These are phyloP conservation scores for Rhipidura dahli DNA, from an alignment of 2,113 vertebrate species.

Conservation along the genomic window DNA sequence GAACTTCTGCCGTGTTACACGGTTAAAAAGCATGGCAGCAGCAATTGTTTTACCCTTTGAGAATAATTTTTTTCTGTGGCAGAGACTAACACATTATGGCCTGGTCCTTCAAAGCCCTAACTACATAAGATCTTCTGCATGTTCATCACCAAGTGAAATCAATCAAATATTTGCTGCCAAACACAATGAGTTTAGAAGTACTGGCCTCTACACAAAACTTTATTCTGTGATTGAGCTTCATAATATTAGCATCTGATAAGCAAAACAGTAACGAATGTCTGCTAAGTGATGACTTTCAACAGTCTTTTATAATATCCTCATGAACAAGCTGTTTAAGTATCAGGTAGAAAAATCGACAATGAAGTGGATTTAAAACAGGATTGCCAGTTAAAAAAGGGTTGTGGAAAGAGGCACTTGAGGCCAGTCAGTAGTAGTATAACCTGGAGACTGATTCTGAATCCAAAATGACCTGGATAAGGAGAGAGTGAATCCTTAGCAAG, in stretches of 20 bases:
- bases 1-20: neutral
- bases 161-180: neutral
- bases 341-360: neutral
- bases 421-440: neutral
- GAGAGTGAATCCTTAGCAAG: neutral
- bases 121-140: neutral
- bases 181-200: neutral
- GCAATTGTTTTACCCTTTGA: neutral
- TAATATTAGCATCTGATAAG: neutral
- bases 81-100: neutral
- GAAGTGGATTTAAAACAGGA: neutral
- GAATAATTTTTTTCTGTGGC: neutral
- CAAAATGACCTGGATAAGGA: neutral
- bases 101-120: neutral
- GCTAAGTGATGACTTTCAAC: neutral
- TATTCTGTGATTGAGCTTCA: neutral
- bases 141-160: neutral
- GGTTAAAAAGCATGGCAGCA: neutral
- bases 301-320: neutral
- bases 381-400: neutral
- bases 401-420: neutral
- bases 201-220: neutral
- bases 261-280: neutral
- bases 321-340: neutral
- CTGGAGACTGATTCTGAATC: neutral